Conservation (phyloP, 2,113 vertebrate species). For the Pontoporia blainvillei region DNA sequence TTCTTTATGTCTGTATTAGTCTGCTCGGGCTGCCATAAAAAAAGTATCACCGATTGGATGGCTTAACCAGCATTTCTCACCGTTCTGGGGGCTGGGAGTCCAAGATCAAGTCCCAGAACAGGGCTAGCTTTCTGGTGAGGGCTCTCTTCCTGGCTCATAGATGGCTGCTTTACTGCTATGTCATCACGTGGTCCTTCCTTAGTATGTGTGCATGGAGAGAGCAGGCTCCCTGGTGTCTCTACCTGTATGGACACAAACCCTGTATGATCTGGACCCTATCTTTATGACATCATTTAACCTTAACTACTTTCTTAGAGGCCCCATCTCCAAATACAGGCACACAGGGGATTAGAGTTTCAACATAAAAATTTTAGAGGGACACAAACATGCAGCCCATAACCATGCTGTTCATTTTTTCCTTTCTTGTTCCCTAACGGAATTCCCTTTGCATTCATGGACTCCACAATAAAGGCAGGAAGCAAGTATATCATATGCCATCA, state of each 20-base stretch:
- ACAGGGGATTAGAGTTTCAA: not conserved
- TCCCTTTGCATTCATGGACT: not conserved
- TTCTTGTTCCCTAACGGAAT: not conserved
- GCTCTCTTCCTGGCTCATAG: not conserved
- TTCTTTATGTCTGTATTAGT: not conserved
- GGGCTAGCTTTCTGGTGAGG: not conserved
- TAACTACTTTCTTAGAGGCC: not conserved
- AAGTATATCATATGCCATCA: not conserved
- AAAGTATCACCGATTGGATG: not conserved
- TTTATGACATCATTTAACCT: not conserved
- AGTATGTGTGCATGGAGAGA: not conserved
- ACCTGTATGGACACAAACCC: not conserved
- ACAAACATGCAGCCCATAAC: not conserved
- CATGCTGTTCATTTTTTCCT: not conserved
- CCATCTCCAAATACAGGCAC: not conserved
- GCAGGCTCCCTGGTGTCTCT: not conserved
- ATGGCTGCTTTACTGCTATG: no score
- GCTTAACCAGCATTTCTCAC: not conserved
- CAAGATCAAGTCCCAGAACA: not conserved
- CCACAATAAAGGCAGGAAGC: not conserved
- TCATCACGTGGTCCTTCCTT: not conserved
- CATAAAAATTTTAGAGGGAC: not conserved
- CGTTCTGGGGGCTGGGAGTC: not conserved
- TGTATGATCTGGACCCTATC: not conserved
- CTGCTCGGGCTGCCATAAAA: not conserved